phyloP scores from a whole-genome alignment of 1,140 invertebrate genomes.

The Colletes gigas region DNA sequence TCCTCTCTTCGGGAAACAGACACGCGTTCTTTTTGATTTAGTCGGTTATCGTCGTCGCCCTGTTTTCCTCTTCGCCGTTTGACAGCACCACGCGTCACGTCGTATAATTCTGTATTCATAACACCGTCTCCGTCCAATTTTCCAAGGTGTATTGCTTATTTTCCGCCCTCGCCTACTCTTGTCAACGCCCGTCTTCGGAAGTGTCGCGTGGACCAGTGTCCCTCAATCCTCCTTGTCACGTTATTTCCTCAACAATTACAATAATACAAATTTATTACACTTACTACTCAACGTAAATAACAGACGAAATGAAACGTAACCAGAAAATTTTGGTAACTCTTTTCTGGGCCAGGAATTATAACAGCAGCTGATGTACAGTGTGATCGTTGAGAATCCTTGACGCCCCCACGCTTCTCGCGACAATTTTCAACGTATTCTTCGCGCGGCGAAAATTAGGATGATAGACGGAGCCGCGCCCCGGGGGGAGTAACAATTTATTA shows the following conservation, averaged over 20 bases:
- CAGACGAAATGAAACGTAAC: too few relatives aligned
- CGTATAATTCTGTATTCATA: slow-evolving; percentile 37
- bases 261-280: too few relatives aligned
- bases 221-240: too few relatives aligned
- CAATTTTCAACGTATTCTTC: slow-evolving; percentile 34
- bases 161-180: not conserved
- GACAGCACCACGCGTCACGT: not conserved
- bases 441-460: slow-evolving; percentile 38
- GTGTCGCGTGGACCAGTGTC: not conserved
- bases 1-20: too few relatives aligned
- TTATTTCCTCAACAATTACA: too few relatives aligned
- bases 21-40: not conserved
- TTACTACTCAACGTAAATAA: too few relatives aligned
- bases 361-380: too few relatives aligned
- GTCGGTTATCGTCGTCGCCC: not conserved
- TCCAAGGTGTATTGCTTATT: not conserved
- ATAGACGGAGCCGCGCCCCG: not conserved
- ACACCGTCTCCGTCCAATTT: slow-evolving; percentile 16
- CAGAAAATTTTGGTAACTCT: too few relatives aligned
- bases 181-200: not conserved
- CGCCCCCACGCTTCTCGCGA: too few relatives aligned
- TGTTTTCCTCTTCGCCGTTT: not conserved
- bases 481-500: slow-evolving; percentile 53
- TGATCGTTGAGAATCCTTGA: too few relatives aligned
- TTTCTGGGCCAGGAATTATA: too few relatives aligned